Base-by-base conservation (phyloP, 53 echinoderm and acorn worm species). In the Hippasteria phrygiana region DNA sequence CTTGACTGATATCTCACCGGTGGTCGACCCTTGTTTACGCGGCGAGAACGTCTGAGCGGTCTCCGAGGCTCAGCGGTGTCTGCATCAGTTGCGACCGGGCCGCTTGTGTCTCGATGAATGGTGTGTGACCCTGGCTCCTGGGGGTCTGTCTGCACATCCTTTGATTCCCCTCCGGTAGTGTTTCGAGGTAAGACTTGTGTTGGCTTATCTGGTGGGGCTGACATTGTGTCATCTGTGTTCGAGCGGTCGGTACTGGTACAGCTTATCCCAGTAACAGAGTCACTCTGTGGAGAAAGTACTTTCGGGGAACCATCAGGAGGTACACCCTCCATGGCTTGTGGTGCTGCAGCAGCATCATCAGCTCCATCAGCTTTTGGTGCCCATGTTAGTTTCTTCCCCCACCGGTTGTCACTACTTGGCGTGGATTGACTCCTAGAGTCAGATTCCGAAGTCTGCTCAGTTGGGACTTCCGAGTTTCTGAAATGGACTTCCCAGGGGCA, bases 401-500 rank as follows among this genome's bases (percentile, higher is more conserved):
- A 59, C 8, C 71, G 71, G 14, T 39, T 35, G 40, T 38, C 71
- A 35, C 40, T 71, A 71, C 71, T 71, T 31, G 35, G 13, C 18
- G 34, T 35, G 16, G 71, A 40, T 11, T 37, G 3, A 39, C n/a
- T 34, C 2, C 10, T 34, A 4, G 37, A 37, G 71, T 59, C 59
- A 59, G 59, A 59, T 4, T 40, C n/a, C 38, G 71, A 71, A 1
- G 39, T 17, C 37, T 37, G 40, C 2, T 71, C 38, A 38, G 71
- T 39, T n/a, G 39, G 39, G 38, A 38, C 38, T 39, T 71, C 71
- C 5, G 39, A 71, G 17, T 71, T 71, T 59, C 59, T 59, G 26
- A 59, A 59, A 9, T 59, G 8, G 59, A 66, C 67, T 14, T 66
- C 36, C 73, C 77, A 88, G 9, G 88, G 89, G 38, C 89, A 89